A percentile compares a stretch with the other conserved stretches of the same genome.
Evolutionary conservation across 2,888 invertebrate genomes (phyloP).

Genomic region (Hypercompe scribonia): DNA sequence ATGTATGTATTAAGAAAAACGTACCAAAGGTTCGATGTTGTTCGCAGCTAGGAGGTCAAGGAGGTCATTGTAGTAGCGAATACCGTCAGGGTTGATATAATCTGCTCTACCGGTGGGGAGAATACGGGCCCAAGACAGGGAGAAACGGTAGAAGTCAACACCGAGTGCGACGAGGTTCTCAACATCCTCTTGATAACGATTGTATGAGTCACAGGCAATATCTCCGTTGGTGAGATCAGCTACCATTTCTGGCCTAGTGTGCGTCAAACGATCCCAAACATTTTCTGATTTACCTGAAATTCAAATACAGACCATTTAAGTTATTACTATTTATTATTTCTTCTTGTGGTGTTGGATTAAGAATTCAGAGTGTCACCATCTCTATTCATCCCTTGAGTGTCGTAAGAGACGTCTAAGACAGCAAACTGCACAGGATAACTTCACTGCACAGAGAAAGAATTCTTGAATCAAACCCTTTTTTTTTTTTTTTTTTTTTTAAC

Average conservation of each 20-base stretch:
- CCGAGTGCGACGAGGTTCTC: conserved; percentile 81
- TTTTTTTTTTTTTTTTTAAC: too few relatives aligned
- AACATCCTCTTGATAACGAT: conserved; percentile 88
- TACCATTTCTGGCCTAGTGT: conserved; percentile 86
- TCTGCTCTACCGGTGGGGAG: conserved; percentile 87
- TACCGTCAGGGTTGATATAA: conserved; percentile 86
- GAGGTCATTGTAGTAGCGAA: conserved; percentile 89
- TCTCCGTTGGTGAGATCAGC: conserved; percentile 88
- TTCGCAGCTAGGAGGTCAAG: conserved; percentile 88
- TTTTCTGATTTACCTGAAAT: conserved; percentile 88
- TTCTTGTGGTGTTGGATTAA: too few relatives aligned
- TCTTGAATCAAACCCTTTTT: too few relatives aligned
- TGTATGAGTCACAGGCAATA: conserved; percentile 90
- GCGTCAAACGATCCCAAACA: conserved; percentile 87
- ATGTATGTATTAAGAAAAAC: conserved; percentile 21
- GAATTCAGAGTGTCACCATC: too few relatives aligned
- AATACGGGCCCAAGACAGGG: conserved; percentile 89
- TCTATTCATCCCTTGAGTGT: too few relatives aligned
- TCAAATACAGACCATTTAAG: not conserved
- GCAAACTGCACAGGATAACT: too few relatives aligned
- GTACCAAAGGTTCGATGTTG: conserved; percentile 88
- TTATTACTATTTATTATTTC: not conserved
- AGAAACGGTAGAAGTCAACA: conserved; percentile 86
- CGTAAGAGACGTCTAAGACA: too few relatives aligned
- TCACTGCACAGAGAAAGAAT: too few relatives aligned